Conservation (phyloP, 2,797 vertebrate genomes). For the Philypnodon macrostomus region DNA sequence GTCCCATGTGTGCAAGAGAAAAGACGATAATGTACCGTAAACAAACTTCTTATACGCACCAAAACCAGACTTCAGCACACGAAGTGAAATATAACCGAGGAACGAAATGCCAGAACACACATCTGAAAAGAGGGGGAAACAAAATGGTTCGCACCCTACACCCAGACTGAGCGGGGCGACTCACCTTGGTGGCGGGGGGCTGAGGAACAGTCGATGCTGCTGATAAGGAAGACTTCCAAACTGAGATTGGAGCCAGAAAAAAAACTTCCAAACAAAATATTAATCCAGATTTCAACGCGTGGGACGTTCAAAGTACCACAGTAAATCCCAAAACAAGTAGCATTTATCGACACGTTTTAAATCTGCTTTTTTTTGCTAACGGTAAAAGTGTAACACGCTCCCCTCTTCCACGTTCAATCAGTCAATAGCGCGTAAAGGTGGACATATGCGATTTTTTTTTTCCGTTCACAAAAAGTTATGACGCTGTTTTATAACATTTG, state of each 20-base stretch:
- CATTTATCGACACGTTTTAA: slow-evolving; percentile 30
- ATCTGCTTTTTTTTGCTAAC: slow-evolving; percentile 41
- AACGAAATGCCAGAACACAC: too few species aligned
- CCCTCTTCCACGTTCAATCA: slow-evolving; percentile 14
- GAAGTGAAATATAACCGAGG: background rate
- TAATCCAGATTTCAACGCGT: slow-evolving; percentile 30
- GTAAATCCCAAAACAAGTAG: slow-evolving; percentile 9
- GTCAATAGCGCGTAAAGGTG: slow-evolving; percentile 19
- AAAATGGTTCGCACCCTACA: too few species aligned
- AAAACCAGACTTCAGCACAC: background rate
- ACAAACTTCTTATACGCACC: background rate
- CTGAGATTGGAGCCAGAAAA: slow-evolving; percentile 23
- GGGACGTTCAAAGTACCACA: slow-evolving; percentile 9
- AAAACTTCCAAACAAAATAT: slow-evolving; percentile 21
- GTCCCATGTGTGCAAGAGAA: too few species aligned
- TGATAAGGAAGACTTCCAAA: slow-evolving; percentile 26
- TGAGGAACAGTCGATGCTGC: slow-evolving; percentile 42
- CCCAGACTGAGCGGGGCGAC: too few species aligned
- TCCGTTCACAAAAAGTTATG: too few species aligned
- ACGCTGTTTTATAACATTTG: background rate
- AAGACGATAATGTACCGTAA: too few species aligned
- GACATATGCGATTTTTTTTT: too few species aligned
- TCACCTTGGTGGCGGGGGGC: slow-evolving; percentile 58
- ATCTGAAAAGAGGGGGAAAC: background rate
- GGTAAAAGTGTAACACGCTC: slow-evolving; percentile 15